Base-by-base conservation (phyloP, 2,113 vertebrate species). In the Morone chrysops region DNA sequence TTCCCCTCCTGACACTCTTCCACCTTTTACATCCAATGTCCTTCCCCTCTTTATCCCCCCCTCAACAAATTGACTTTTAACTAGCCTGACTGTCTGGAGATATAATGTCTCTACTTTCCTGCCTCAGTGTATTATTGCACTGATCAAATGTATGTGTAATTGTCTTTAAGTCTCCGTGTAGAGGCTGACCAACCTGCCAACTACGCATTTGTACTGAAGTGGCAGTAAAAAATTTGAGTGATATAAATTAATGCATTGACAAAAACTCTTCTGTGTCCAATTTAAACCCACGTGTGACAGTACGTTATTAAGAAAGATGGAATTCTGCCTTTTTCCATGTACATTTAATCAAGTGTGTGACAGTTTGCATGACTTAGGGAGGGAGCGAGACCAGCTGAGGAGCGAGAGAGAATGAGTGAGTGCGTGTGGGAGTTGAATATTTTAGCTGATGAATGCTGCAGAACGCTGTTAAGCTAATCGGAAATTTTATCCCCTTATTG, bases 401-500 rank as follows among this genome's bases (percentile, higher is more conserved):
- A 8, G 53, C 3, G 40, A 56, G 31, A 36, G 56, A 25, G 70
- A 4, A 16, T 8, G 38, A 18, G 61, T 53, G 62, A 68, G 66
- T 50, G 65, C 43, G 25, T 59, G 56, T 36, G 81, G 82, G 81
- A 83, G 87, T 84, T 73, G 73, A 83, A 78, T 91, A 70, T 88
- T 83, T 90, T 71, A 82, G 85, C 53, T 78, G 81, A 89, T 89
- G 85, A 87, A 86, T 80, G 75, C 83, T 75, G 80, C 84, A 91
- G 88, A 92, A 85, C 72, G 47, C 86, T 81, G 87, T 83, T 92
- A 83, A 86, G 78, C 83, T 90, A 90, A 94, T 92, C 77, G 70
- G 89, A 88, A 91, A 91, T 92, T 38, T 89, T 87, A 93, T 94
- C 87, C 87, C 62, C 74, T 91, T 80, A 47, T 78, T 85, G 85